Conservation (phyloP, 2,888 invertebrate genomes). For the Synanthedon formicaeformis region DNA sequence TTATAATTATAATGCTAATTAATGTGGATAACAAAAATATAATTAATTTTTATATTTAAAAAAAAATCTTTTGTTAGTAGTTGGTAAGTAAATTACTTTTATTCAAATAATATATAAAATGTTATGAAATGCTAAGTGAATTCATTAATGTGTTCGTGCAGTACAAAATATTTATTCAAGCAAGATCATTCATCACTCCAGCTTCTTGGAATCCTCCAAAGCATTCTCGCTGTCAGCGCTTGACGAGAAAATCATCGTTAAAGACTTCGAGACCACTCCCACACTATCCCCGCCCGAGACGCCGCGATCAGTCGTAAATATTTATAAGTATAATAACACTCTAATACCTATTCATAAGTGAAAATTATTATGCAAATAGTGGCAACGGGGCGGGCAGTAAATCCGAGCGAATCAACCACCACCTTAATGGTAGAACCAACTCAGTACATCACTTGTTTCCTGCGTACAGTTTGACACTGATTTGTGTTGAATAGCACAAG, state of each 20-base stretch:
- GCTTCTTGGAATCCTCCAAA: constrained; percentile 36
- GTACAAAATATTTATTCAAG: constrained; percentile 46
- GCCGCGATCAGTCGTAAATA: constrained; percentile 48
- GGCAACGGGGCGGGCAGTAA: constrained; percentile 48
- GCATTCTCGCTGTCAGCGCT: constrained; percentile 41
- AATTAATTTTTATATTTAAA: too few relatives aligned
- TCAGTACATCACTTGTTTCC: constrained; percentile 4
- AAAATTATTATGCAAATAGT: constrained; percentile 69
- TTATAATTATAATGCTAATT: too few relatives aligned
- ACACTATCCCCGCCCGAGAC: constrained; percentile 21
- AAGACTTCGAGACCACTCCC: constrained; percentile 32
- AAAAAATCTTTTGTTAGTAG: too few relatives aligned
- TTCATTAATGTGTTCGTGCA: constrained; percentile 1
- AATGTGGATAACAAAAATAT: too few relatives aligned
- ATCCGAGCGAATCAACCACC: constrained; percentile 36
- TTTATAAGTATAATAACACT: constrained; percentile 65
- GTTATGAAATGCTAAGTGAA: too few relatives aligned
- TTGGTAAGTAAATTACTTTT: too few relatives aligned
- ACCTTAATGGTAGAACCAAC: constrained; percentile 41
- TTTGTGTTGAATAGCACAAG: constrained; percentile 22
- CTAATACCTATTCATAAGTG: constrained; percentile 69
- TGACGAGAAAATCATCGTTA: constrained; percentile 50
- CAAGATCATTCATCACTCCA: constrained; percentile 37
- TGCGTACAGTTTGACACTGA: constrained; percentile 20
- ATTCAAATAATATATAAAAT: too few relatives aligned